Evolutionary conservation across 2,888 invertebrate species (phyloP).

Genomic region (Hermodice carunculata): DNA sequence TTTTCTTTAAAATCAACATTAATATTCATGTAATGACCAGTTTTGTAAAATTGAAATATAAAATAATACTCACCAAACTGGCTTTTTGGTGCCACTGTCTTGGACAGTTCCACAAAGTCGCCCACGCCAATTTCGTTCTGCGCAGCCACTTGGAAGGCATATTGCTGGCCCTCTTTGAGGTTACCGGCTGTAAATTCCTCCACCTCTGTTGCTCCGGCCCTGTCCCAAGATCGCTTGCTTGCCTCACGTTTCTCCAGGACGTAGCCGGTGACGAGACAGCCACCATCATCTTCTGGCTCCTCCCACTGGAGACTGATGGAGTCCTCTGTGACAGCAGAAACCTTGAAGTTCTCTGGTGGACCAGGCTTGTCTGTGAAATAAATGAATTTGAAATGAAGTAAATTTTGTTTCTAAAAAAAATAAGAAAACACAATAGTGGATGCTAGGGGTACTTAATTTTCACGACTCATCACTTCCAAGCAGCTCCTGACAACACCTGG

Average conservation of each 20-base stretch:
- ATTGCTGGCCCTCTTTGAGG: conserved; percentile 23
- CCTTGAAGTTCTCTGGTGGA: conserved; percentile 73
- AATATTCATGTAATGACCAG: neutral
- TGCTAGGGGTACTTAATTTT: no score
- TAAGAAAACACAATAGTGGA: no score
- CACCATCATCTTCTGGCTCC: conserved; percentile 37
- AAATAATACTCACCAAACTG: conserved; percentile 25
- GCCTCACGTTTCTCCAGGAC: conserved; percentile 72
- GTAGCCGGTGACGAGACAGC: conserved; percentile 47
- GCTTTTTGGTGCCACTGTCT: conserved; percentile 52
- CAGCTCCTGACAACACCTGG: no score
- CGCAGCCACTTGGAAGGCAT: conserved; percentile 38
- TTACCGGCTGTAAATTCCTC: conserved; percentile 15
- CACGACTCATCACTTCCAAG: no score
- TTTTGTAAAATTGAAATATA: neutral
- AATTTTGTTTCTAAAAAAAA: no score
- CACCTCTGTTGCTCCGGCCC: conserved; percentile 35
- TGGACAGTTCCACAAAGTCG: conserved; percentile 55
- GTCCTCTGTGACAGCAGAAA: conserved; percentile 77
- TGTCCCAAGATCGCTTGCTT: conserved; percentile 81
- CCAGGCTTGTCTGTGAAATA: conserved; percentile 88
- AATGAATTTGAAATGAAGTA: neutral
- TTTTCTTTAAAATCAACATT: neutral
- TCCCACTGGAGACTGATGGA: conserved; percentile 87
- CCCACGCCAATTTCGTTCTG: conserved; percentile 82